Base-by-base conservation (phyloP, 2,888 invertebrate genomes). In the Pherbina coryleti region DNA sequence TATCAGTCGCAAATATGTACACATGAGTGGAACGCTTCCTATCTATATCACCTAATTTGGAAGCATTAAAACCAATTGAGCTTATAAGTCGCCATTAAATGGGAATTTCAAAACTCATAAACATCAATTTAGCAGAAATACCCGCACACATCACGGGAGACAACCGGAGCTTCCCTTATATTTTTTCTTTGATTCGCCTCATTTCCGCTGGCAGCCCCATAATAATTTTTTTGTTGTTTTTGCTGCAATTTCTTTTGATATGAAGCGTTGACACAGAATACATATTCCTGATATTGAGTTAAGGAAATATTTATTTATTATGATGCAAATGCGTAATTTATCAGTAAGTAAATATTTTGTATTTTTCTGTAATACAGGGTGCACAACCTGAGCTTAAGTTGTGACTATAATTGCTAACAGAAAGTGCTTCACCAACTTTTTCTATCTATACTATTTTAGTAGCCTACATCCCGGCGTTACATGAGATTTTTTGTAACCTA, bases 11-110 rank as follows among this genome's bases (percentile, higher is more conserved):
- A 72, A 44, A 37, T 73, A 28, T 69, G 72, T 22, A 67, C 79
- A 77, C 72, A 62, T 71, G 77, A 79, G 77, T 77, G 75, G 72
- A 75, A 79, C 79, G 77, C 71, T 34, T 70, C 71, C 77, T 79
- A 79, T 79, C 79, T 75, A 53, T 66, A 75, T 77, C 77, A 77
- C 74, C 79, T 79, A 74, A 76, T 74, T 66, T 62, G 71, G 51
- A n/a, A 34, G n/a, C 67, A 72, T 79, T 78, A 79, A 79, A 78
- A 70, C 70, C 74, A 78, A 78, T 78, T 76, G 79, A 69, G 79
- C 79, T 76, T 79, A 74, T 78, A 79, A 78, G 78, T 78, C 76
- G 76, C 66, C 74, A 51, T 78, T 78, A 76, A 66, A 79, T 73
- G 76, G 28, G 76, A 76, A 76, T 78, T 75, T 73, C 76, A 76